Percentiles rank a stretch among this genome's conserved stretches.
Conservation (phyloP, 2,113 vertebrate species). For the Columbina picui region DNA sequence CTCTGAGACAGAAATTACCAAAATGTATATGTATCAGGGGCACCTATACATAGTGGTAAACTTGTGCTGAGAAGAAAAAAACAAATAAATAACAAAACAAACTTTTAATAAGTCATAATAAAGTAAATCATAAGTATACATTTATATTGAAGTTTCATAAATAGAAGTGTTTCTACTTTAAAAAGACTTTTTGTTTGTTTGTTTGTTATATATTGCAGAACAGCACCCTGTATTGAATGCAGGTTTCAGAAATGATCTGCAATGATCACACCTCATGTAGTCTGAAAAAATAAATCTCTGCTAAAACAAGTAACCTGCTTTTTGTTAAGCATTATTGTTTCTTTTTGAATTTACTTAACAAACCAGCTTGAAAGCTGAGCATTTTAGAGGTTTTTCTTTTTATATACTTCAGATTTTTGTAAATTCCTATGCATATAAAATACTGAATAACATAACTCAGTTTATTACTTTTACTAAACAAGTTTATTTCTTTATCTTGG, state of each 20-base stretch:
- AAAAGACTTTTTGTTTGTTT: background rate
- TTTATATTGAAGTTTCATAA: background rate
- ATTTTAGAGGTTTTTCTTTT: background rate
- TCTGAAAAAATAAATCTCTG: background rate
- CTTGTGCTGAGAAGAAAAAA: background rate
- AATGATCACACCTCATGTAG: background rate
- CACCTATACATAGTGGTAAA: background rate
- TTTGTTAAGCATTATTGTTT: background rate
- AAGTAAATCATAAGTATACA: background rate
- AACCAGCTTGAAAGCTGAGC: background rate
- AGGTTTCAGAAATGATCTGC: background rate
- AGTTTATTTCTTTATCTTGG: background rate
- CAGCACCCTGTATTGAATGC: background rate
- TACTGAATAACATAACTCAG: background rate
- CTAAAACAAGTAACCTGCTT: background rate
- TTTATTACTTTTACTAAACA: background rate
- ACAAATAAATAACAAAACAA: too few species aligned
- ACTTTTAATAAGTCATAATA: background rate
- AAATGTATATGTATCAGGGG: background rate
- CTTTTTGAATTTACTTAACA: background rate
- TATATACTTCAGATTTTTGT: background rate
- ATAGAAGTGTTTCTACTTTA: background rate
- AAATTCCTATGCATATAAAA: background rate
- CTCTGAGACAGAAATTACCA: background rate
- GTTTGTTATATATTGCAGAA: background rate